These are phyloP conservation scores for Crocidura indochinensis DNA, from an alignment of 2,797 vertebrate species.

Conservation along the genomic window DNA sequence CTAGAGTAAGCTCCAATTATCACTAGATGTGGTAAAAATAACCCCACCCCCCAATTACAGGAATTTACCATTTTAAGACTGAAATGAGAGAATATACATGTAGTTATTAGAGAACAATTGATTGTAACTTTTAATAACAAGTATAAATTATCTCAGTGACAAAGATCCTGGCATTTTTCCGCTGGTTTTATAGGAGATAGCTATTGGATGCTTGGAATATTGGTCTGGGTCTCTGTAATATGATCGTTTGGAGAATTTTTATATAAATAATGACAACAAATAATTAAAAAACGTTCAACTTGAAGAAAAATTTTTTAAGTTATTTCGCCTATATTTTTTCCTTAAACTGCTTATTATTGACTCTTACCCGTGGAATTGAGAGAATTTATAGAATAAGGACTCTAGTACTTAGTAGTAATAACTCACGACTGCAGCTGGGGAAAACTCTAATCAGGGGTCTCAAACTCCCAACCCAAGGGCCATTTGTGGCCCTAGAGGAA, in stretches of 20 bases:
- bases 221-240: neutral
- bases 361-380: neutral
- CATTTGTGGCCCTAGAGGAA: no score
- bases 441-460: no score
- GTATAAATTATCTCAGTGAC: neutral
- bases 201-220: neutral
- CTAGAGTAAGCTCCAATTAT: no score
- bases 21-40: no score
- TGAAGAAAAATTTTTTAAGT: neutral
- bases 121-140: neutral
- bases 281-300: neutral
- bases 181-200: neutral
- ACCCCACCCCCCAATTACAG: no score
- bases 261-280: neutral
- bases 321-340: neutral
- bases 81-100: neutral
- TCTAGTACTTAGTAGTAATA: no score
- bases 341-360: neutral
- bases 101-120: neutral
- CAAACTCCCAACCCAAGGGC: no score
- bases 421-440: neutral
- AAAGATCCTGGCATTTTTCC: slow-evolving; percentile 25
- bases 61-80: neutral
- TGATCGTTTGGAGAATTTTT: neutral
- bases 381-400: neutral